A percentile compares a stretch with the other conserved stretches of the same genome.
Evolutionary conservation across 2,797 vertebrate species (phyloP).

Genomic region (Hippopotamyrus pictus): DNA sequence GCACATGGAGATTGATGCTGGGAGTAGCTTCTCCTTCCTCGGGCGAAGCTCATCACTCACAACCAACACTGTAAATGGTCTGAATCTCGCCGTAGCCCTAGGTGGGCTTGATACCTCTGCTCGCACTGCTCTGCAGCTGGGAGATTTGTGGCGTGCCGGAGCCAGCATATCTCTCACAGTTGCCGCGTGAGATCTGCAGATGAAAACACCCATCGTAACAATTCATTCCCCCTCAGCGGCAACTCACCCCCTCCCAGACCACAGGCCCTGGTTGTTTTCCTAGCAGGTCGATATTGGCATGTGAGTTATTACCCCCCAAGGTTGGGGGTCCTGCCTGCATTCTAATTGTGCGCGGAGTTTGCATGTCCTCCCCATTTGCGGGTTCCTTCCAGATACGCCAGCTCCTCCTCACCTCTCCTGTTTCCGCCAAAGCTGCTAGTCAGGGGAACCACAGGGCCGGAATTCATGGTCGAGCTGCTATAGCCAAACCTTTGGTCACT

Average conservation of each 20-base stretch:
- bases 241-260: neutral
- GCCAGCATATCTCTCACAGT: neutral
- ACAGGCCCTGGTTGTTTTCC: neutral
- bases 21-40: neutral
- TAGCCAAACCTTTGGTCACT: neutral
- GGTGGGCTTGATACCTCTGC: neutral
- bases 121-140: neutral
- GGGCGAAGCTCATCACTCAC: neutral
- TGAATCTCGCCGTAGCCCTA: neutral
- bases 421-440: neutral
- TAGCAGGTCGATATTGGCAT: neutral
- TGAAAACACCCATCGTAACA: neutral
- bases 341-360: neutral
- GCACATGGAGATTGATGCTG: slow-evolving; percentile 1
- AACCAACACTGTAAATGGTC: neutral
- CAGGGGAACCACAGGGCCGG: neutral
- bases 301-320: neutral
- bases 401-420: neutral
- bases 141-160: neutral
- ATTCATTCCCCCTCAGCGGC: neutral
- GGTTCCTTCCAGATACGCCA: neutral
- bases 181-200: neutral
- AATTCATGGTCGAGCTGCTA: neutral
- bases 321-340: neutral
- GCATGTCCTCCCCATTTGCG: neutral